phyloP scores from a whole-genome alignment of 1,140 invertebrate species.

The Ectropis grisescens region DNA sequence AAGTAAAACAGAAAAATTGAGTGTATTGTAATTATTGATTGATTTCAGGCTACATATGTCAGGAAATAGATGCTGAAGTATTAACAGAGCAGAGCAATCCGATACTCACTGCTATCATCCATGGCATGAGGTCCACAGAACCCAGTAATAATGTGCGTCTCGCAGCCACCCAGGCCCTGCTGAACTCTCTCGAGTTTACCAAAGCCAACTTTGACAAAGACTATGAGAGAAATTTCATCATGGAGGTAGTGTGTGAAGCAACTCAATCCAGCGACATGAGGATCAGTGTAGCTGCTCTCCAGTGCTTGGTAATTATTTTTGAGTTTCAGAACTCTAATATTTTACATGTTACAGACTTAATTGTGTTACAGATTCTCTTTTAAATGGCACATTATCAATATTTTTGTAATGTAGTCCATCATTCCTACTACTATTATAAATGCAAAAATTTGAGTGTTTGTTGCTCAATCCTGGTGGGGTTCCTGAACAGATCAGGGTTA shows the following conservation, averaged over 20 bases:
- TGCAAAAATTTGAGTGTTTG: no score
- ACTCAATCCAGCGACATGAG: constrained; percentile 89
- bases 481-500: no score
- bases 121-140: constrained; percentile 93
- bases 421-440: no score
- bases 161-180: constrained; percentile 95
- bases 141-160: constrained; percentile 88
- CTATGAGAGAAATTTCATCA: constrained; percentile 97
- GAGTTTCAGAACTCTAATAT: constrained; percentile 2
- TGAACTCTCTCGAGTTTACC: constrained; percentile 99
- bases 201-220: constrained; percentile 98
- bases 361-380: no score
- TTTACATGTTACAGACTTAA: no score
- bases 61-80: constrained; percentile 91
- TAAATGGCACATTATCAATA: no score
- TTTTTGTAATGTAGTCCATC: no score
- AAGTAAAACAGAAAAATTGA: no score
- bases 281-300: constrained; percentile 94
- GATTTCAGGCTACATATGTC: constrained; percentile 79
- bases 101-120: constrained; percentile 98
- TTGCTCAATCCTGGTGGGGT: no score
- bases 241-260: constrained; percentile 98
- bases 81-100: constrained; percentile 93
- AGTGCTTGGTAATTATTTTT: constrained; percentile 88
- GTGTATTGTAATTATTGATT: no score